Base-by-base conservation (phyloP, 2,888 invertebrate genomes). In the Villa cingulata region DNA sequence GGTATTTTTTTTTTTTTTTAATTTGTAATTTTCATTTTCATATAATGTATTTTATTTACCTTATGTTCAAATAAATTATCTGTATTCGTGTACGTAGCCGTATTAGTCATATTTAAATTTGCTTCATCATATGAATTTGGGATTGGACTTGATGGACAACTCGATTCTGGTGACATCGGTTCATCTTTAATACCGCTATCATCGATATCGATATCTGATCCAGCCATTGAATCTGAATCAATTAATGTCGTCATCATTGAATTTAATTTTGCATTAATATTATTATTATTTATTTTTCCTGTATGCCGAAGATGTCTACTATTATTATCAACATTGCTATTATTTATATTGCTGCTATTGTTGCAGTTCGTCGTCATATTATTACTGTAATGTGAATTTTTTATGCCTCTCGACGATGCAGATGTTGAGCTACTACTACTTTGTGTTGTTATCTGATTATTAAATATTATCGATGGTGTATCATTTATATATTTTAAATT, bases 141-240 rank as follows among this genome's bases (percentile, higher is more conserved):
- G 57, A 42, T 70, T 37, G 82, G 82, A 48, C 81, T 81, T 45
- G 81, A 76, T 27, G 83, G 81, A 63, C 82, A 82, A 51, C 82
- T 81, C 17, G 81, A 81, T 23, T 77, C 75, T 15, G 83, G 83
- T 51, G 85, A 86, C 58, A 80, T 73, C 46, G 87, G 87, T 61
- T 88, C 87, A 48, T 83, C 79, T 68, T 86, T 87, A 56, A 87
- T 81, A 57, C 60, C 61, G 46, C 66, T 58, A 50, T 66, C 66
- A 53, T 68, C 68, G 54, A 68, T 65, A 55, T 68, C 68, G 41
- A 68, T 65, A 46, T 68, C 68, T 12, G 68, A 67, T 53, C 64
- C 63, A 41, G 64, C 53, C 19, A 54, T 51, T 34, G 57, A 52
- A 46, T 53, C 58, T 57, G 41, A 56, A 47, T 53, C 20, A 55